Conservation (phyloP, 2,797 vertebrate species). For the Chelmon rostratus region DNA sequence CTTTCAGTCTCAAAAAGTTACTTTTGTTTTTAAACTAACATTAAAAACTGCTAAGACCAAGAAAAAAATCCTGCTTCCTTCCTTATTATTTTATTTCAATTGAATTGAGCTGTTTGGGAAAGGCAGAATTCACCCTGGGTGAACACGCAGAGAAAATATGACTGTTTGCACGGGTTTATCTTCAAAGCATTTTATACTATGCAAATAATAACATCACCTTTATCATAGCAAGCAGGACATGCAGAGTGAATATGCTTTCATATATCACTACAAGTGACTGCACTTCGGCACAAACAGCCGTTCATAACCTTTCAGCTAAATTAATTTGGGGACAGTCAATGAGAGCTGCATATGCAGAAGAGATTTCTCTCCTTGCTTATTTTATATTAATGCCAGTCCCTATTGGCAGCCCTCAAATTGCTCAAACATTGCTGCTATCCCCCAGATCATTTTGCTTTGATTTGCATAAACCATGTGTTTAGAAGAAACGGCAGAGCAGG, state of each 20-base stretch:
- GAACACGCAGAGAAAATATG: conserved; percentile 27
- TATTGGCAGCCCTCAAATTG: conserved; percentile 83
- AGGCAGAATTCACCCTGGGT: background rate
- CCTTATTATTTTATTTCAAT: background rate
- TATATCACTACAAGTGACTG: conserved; percentile 91
- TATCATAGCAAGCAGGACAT: conserved; percentile 91
- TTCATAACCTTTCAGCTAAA: conserved; percentile 91
- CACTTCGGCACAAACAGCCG: conserved; percentile 90
- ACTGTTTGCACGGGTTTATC: conserved; percentile 29
- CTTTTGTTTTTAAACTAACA: background rate
- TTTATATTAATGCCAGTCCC: conserved; percentile 84
- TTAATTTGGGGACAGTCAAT: conserved; percentile 89
- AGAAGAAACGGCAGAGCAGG: conserved; percentile 77
- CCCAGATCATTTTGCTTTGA: conserved; percentile 84
- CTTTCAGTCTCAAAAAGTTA: conserved; percentile 77
- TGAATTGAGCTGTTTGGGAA: background rate
- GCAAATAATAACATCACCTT: conserved; percentile 95
- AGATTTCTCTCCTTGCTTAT: conserved; percentile 76
- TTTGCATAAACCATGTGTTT: conserved; percentile 91
- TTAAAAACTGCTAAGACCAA: background rate
- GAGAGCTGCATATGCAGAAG: conserved; percentile 79
- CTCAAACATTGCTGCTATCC: conserved; percentile 82
- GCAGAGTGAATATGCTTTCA: conserved; percentile 91
- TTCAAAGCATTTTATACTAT: conserved; percentile 85
- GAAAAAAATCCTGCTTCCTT: background rate